Conservation (phyloP, 2,888 invertebrate genomes). For the Lissocephala sabroskyi region DNA sequence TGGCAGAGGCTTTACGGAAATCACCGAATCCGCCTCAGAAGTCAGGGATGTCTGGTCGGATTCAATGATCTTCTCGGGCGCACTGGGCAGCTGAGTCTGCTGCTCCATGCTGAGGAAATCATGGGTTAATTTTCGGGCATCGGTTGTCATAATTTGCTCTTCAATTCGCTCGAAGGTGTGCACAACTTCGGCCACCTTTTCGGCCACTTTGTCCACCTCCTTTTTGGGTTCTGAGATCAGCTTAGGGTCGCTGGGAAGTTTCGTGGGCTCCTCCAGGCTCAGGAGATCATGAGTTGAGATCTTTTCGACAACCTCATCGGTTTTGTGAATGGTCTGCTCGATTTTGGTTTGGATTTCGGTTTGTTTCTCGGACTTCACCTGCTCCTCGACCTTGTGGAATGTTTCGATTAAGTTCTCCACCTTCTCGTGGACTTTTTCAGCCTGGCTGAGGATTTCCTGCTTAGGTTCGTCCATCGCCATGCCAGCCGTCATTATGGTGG, state of each 20-base stretch:
- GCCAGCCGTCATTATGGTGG: conserved; percentile 42
- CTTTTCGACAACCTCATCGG: conserved; percentile 25
- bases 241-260: conserved; percentile 4
- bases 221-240: neutral
- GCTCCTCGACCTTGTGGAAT: conserved; percentile 42
- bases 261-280: conserved; percentile 10
- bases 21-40: conserved; percentile 38
- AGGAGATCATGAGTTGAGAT: conserved; percentile 8
- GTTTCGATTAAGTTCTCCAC: conserved; percentile 42
- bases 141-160: conserved; percentile 25
- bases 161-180: conserved; percentile 9
- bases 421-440: conserved; percentile 40
- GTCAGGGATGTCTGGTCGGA: conserved; percentile 42
- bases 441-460: too few species aligned
- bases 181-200: conserved; percentile 12
- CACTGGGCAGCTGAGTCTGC: conserved; percentile 44
- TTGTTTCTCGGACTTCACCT: conserved; percentile 24
- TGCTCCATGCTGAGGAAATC: conserved; percentile 63
- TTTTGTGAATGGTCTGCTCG: conserved; percentile 12
- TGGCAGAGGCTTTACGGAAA: conserved; percentile 28
- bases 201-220: conserved; percentile 10
- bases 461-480: too few species aligned
- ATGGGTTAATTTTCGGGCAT: conserved; percentile 48
- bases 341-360: conserved; percentile 27
- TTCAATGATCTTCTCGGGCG: conserved; percentile 26